Evolutionary conservation across 2,113 vertebrate genomes (phyloP).

Genomic region (Scalopus aquaticus): DNA sequence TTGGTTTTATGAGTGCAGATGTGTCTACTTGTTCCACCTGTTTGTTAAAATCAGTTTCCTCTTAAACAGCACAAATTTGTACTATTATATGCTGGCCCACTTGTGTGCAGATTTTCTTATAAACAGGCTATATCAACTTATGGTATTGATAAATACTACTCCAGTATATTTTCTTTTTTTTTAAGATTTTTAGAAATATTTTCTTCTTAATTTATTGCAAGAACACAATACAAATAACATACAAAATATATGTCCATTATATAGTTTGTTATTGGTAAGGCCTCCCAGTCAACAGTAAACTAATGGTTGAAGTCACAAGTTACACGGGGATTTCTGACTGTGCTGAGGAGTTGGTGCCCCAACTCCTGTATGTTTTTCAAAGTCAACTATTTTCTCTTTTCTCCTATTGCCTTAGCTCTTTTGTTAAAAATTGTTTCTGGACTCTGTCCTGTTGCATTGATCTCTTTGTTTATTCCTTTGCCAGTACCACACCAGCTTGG

Average conservation of each 20-base stretch:
- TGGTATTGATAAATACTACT: too few species aligned
- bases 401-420: not conserved
- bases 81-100: not conserved
- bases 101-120: not conserved
- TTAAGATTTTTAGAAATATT: too few species aligned
- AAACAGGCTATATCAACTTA: not conserved
- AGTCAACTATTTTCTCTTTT: not conserved
- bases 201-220: too few species aligned
- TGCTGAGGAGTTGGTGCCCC: too few species aligned
- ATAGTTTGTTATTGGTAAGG: too few species aligned
- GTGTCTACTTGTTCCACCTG: not conserved
- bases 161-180: too few species aligned
- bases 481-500: not conserved
- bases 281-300: too few species aligned
- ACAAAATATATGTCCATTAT: too few species aligned
- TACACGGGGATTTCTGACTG: not conserved
- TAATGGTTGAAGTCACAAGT: too few species aligned
- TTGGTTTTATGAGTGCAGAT: not conserved
- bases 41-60: not conserved
- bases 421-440: not conserved
- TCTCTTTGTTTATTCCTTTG: not conserved
- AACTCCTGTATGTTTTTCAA: not conserved
- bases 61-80: not conserved
- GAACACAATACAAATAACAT: too few species aligned
- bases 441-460: not conserved